Percentiles rank a stretch among this genome's conserved stretches.
Conservation (phyloP, 2,113 vertebrate genomes). For the Pungitius pungitius region DNA sequence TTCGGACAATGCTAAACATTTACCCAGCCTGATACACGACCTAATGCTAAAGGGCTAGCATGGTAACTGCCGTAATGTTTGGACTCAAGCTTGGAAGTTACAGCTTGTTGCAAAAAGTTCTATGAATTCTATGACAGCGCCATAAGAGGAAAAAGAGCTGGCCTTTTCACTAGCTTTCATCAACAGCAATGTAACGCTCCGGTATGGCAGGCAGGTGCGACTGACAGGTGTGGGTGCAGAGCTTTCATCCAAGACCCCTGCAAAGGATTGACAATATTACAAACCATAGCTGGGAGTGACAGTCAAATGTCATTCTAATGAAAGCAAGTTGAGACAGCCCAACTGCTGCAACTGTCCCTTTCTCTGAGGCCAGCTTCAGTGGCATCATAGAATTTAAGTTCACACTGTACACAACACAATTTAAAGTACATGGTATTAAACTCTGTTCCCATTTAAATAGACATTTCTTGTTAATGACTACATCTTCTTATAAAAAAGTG, state of each 20-base stretch:
- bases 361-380: neutral
- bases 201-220: neutral
- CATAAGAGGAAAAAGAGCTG: neutral
- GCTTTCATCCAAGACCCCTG: neutral
- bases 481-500: slow-evolving; percentile 28
- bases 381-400: slow-evolving; percentile 33
- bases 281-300: neutral
- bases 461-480: neutral
- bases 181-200: neutral
- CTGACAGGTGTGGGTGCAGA: neutral
- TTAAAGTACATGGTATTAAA: neutral
- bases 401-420: neutral
- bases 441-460: neutral
- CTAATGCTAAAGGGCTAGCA: neutral
- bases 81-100: neutral
- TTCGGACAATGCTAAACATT: neutral
- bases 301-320: neutral
- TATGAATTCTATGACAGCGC: neutral
- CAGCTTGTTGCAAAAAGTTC: neutral
- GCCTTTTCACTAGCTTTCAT: neutral
- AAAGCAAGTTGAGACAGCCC: neutral
- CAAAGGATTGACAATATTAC: neutral
- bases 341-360: neutral
- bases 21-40: neutral
- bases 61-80: neutral